Conservation (phyloP, 2,797 vertebrate species). For the Gouania willdenowi region DNA sequence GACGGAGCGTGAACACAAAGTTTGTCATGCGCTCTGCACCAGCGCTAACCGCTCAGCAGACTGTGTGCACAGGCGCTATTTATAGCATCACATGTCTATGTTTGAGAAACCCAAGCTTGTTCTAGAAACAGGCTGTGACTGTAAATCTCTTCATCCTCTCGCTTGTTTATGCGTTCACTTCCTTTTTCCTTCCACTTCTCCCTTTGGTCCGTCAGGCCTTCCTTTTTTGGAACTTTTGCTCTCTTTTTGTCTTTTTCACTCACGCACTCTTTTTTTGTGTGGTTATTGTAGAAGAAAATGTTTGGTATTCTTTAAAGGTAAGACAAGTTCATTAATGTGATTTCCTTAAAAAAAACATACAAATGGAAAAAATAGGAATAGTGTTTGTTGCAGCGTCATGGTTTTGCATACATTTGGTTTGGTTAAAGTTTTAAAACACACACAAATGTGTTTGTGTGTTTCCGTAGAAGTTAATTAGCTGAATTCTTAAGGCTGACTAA, state of each 20-base stretch:
- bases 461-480: no score
- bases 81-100: constrained; percentile 34
- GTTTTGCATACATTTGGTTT: no score
- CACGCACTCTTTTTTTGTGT: background rate
- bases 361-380: no score
- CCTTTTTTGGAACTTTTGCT: background rate
- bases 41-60: constrained; percentile 38
- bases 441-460: no score
- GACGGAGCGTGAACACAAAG: constrained; percentile 13
- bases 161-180: constrained; percentile 23
- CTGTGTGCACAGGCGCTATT: constrained; percentile 55
- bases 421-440: background rate
- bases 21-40: constrained; percentile 40
- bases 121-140: constrained; percentile 42
- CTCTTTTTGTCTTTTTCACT: background rate
- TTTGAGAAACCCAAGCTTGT: constrained; percentile 43
- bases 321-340: no score
- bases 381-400: background rate
- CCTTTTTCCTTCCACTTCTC: constrained; percentile 22
- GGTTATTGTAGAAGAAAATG: no score
- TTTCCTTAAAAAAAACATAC: no score
- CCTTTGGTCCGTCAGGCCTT: no score
- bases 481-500: no score
- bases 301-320: no score
- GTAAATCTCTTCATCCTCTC: constrained; percentile 34